These are phyloP conservation scores for Ambastaia sidthimunki DNA, from an alignment of 2,797 vertebrate species.

Conservation along the genomic window DNA sequence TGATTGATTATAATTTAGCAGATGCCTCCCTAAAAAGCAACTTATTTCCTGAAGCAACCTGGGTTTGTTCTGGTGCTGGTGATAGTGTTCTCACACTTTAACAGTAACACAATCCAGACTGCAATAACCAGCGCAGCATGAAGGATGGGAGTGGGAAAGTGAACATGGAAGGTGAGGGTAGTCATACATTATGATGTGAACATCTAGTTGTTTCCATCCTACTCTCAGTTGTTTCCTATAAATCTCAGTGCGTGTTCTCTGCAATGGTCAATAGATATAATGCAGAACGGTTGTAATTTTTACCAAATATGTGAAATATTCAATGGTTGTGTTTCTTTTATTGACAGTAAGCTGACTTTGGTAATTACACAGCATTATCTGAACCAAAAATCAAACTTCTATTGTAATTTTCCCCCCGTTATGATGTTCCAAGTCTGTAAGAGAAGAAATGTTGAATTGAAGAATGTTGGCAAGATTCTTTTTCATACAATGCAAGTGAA, in stretches of 20 bases:
- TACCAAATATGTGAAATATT: too few relatives aligned
- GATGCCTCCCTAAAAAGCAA: not conserved
- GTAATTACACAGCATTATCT: not conserved
- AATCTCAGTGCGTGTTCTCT: not conserved
- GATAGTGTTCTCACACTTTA: conserved; percentile 14
- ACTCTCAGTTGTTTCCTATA: not conserved
- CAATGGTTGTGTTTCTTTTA: too few relatives aligned
- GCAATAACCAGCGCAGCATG: conserved; percentile 5
- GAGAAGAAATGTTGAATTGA: not conserved
- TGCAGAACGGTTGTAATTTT: not conserved
- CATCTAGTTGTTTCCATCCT: too few relatives aligned
- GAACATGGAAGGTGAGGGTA: conserved; percentile 8
- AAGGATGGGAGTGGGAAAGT: conserved; percentile 32
- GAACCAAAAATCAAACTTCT: too few relatives aligned
- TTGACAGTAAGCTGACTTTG: not conserved
- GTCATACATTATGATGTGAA: conserved; percentile 16
- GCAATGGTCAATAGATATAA: not conserved
- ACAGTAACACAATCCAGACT: conserved; percentile 41
- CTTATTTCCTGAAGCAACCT: conserved; percentile 16
- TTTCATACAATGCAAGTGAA: not conserved
- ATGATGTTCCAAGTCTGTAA: not conserved
- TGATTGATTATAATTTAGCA: conserved; percentile 23
- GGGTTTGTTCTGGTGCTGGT: conserved; percentile 5
- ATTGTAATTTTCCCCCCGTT: too few relatives aligned
- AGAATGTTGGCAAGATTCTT: too few relatives aligned